Evolutionary conservation across 2,888 invertebrate species (phyloP), one percentile per base, ranked within the genome.

Genomic region (Leptodirus hochenwartii): DNA sequence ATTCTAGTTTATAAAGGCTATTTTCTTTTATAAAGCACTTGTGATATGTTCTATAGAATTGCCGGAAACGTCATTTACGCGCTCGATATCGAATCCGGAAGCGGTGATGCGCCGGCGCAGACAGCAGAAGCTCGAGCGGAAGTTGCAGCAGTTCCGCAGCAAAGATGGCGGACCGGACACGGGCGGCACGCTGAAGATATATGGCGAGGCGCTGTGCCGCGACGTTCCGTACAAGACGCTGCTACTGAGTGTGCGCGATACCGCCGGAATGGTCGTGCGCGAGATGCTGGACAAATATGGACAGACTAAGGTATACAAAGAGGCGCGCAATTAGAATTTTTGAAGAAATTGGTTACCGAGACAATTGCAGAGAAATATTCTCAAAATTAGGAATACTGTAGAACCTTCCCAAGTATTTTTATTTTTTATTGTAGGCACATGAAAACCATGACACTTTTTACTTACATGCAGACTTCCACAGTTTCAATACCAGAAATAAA

Each of bases 51-150:
- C 37, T 35, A 17, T 59, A 74, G 95, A 95, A 62, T 59, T 96
- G 43, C 96, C 96, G 15, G 93, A 96, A 61, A 95, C 93, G 29
- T 93, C 90, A 45, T 98, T 98, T 59, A 98, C 96, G 27, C 70
- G 98, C 47, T 95, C 93, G 45, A 98, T 99, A 53, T 96, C 95
- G 38, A 99, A 98, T 64, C 98, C 98, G 3, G 98, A 98, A 64
- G 93, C 95, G 36, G 98, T 99, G 43, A 98, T 99, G 98, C 69
- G 93, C 38, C 72, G 95, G 29, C 66, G 95, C 31, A 64, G 98
- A 14, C 95, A 96, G 49, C 91, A 95, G 57, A 95, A 95, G 54
- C 66, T 96, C 31, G 96, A 98, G 55, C 75, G 84, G 50, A 93
- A 93, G 57, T 61, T 98, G 47, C 88, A 95, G 51, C 88, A 93